These are phyloP conservation scores for Epirrhoe tristata DNA, from an alignment of 2,888 invertebrate species.

Conservation along the genomic window DNA sequence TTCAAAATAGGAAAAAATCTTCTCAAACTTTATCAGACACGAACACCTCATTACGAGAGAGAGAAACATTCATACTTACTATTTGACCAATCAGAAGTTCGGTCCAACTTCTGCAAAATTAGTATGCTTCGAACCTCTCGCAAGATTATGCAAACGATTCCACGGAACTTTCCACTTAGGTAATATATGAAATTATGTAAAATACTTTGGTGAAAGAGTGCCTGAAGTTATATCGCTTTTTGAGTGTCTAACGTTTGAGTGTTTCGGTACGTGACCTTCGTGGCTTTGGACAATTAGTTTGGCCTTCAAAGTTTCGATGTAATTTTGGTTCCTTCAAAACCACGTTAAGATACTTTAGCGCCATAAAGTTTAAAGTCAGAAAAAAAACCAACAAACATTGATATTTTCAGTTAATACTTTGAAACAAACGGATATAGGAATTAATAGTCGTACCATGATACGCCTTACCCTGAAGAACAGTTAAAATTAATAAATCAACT, in stretches of 20 bases:
- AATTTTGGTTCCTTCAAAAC: constrained; percentile 4
- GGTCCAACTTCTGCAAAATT: constrained; percentile 37
- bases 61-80: constrained; percentile 17
- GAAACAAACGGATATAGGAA: too few relatives aligned
- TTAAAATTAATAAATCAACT: too few relatives aligned
- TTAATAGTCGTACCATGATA: too few relatives aligned
- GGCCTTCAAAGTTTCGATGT: constrained; percentile 5
- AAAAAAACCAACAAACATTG: too few relatives aligned
- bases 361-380: too few relatives aligned
- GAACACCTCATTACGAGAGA: constrained; percentile 30
- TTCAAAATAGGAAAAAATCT: constrained; percentile 9
- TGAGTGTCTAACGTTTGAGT: constrained; percentile 45
- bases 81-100: constrained; percentile 38
- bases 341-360: too few relatives aligned
- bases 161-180: constrained; percentile 60
- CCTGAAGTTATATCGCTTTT: constrained; percentile 55
- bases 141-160: constrained; percentile 59
- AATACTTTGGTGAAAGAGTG: constrained; percentile 50
- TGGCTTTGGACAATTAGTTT: constrained; percentile 12
- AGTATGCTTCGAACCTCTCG: constrained; percentile 44
- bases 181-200: constrained; percentile 69
- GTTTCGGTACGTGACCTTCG: constrained; percentile 39
- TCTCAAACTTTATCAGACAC: constrained; percentile 23
- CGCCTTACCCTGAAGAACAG: too few relatives aligned
- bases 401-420: too few relatives aligned